Conservation (phyloP, 2,113 vertebrate species). For the Malaclemys terrapin region DNA sequence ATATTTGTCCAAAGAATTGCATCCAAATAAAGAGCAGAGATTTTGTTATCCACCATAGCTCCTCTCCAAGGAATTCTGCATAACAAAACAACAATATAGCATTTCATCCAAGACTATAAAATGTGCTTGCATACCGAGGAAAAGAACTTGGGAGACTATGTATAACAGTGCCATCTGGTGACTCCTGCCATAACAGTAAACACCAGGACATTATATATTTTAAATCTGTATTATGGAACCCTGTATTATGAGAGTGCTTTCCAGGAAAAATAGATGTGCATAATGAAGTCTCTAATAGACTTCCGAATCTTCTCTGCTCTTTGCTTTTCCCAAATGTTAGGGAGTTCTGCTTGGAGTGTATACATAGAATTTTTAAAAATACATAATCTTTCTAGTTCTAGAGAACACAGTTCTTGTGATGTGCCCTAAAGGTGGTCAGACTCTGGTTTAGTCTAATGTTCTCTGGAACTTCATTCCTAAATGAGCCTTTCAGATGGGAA, state of each 20-base stretch:
- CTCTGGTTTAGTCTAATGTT: neutral
- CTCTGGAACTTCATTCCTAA: neutral
- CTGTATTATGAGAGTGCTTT: neutral
- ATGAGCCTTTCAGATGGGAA: neutral
- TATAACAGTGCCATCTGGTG: neutral
- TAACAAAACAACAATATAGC: neutral
- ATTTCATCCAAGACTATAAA: neutral
- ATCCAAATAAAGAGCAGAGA: neutral
- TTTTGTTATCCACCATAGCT: neutral
- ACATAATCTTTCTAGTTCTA: neutral
- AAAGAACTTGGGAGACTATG: neutral
- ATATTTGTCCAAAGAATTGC: neutral
- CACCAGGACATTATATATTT: neutral
- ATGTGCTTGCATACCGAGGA: neutral
- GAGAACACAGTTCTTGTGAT: neutral
- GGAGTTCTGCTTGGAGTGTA: neutral
- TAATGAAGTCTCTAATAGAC: neutral
- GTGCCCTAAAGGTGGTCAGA: neutral
- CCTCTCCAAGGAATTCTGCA: neutral
- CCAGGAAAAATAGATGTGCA: neutral
- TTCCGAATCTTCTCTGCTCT: neutral
- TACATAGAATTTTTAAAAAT: neutral
- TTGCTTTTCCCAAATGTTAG: neutral
- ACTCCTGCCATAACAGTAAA: neutral
- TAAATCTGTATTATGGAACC: neutral